phyloP scores from a whole-genome alignment of 2,113 vertebrate species.

The Nothoprocta perdicaria region DNA sequence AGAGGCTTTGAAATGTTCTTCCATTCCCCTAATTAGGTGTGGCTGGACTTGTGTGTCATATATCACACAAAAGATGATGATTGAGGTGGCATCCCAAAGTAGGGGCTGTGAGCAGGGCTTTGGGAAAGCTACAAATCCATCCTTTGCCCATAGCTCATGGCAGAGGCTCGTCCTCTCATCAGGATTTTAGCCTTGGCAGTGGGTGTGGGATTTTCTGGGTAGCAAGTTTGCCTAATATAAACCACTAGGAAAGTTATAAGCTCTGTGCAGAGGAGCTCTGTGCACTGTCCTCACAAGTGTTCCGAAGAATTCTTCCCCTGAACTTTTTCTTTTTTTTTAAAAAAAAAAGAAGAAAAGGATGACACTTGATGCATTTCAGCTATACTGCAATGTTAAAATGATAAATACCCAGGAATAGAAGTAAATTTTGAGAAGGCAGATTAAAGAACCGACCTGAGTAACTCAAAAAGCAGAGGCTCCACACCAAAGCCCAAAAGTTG shows the following conservation, averaged over 20 bases:
- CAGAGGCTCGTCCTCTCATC: neutral
- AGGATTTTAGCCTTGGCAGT: neutral
- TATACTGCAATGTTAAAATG: neutral
- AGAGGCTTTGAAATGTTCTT: constrained; percentile 10
- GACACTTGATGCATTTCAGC: neutral
- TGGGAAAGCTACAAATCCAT: neutral
- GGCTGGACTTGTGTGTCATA: neutral
- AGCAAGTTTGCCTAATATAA: neutral
- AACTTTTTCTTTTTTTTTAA: neutral
- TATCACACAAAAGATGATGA: neutral
- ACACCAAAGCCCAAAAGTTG: neutral
- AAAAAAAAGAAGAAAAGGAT: neutral
- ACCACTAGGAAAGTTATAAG: neutral
- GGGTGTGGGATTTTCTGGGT: neutral
- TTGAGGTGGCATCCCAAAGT: neutral
- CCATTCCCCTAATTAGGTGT: constrained; percentile 13
- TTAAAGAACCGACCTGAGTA: neutral
- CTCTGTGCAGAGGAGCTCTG: neutral
- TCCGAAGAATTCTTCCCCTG: neutral
- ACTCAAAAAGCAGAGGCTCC: neutral
- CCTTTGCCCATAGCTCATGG: neutral
- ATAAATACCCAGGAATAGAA: neutral
- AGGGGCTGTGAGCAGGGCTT: neutral
- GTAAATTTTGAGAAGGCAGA: neutral
- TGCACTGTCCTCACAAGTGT: neutral